Percentiles rank a stretch among this genome's conserved stretches.
Evolutionary conservation across 2,113 vertebrate species (phyloP).

Genomic region (Percina caprodes): DNA sequence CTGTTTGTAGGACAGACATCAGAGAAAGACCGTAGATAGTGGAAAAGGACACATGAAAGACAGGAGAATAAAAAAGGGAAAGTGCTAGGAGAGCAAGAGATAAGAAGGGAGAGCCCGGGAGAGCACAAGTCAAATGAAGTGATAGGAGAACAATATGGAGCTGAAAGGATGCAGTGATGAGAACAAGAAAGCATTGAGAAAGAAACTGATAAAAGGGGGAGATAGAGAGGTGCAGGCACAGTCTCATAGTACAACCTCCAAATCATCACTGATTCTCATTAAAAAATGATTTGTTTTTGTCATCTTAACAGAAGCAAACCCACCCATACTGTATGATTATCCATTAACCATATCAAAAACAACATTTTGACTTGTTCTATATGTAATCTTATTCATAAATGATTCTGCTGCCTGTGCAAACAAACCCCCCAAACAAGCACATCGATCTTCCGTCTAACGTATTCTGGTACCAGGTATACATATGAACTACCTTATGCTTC

Average conservation of each 20-base stretch:
- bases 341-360: slow-evolving; percentile 46
- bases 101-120: slow-evolving; percentile 67
- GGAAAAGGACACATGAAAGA: slow-evolving; percentile 78
- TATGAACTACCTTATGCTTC: slow-evolving; percentile 1
- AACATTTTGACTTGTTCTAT: slow-evolving; percentile 1
- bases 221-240: background rate
- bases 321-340: slow-evolving; percentile 1
- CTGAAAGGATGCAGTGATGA: slow-evolving; percentile 56
- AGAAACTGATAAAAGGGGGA: slow-evolving; percentile 24
- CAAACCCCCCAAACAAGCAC: slow-evolving; percentile 7
- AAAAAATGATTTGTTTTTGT: slow-evolving; percentile 31
- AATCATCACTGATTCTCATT: slow-evolving; percentile 49
- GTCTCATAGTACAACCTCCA: slow-evolving; percentile 24
- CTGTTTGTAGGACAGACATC: slow-evolving; percentile 35
- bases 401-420: slow-evolving; percentile 10
- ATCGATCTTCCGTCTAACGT: slow-evolving; percentile 34
- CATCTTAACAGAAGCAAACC: slow-evolving; percentile 23
- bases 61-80: slow-evolving; percentile 59
- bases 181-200: slow-evolving; percentile 40
- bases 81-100: slow-evolving; percentile 56
- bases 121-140: slow-evolving; percentile 71
- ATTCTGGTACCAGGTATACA: background rate
- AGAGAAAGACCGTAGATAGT: slow-evolving; percentile 63
- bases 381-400: slow-evolving; percentile 1
- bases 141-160: slow-evolving; percentile 64